A percentile compares a stretch with the other conserved stretches of the same genome.
Evolutionary conservation across 2,888 invertebrate genomes (phyloP).

Genomic region (Acanthoscelides obtectus): DNA sequence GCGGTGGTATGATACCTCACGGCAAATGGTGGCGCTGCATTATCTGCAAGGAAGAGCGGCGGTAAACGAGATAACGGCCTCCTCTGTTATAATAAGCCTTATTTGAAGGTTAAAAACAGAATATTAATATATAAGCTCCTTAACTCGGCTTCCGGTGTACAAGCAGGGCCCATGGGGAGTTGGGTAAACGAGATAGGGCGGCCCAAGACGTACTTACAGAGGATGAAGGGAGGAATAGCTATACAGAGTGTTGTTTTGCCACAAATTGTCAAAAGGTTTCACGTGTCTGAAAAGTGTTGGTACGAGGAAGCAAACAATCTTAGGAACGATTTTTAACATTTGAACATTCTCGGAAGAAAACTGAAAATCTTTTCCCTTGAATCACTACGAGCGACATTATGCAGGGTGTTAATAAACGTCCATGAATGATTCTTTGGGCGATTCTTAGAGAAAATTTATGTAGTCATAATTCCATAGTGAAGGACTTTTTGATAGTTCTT

Average conservation of each 20-base stretch:
- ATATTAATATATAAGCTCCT: slow-evolving; percentile 19
- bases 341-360: too few relatives aligned
- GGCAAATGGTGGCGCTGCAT: not conserved
- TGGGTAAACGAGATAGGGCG: not conserved
- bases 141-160: slow-evolving; percentile 13
- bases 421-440: too few relatives aligned
- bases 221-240: not conserved
- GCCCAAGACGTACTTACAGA: not conserved
- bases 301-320: too few relatives aligned
- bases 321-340: too few relatives aligned
- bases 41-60: not conserved
- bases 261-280: too few relatives aligned
- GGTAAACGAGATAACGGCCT: slow-evolving; percentile 8
- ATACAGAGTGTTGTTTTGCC: not conserved
- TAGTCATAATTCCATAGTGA: too few relatives aligned
- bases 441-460: too few relatives aligned
- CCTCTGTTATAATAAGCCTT: slow-evolving; percentile 8
- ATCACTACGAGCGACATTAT: too few relatives aligned
- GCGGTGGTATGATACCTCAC: not conserved
- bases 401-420: too few relatives aligned
- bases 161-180: not conserved
- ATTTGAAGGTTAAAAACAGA: slow-evolving; percentile 14
- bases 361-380: too few relatives aligned
- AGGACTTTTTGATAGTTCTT: too few relatives aligned
- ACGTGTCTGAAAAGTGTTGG: too few relatives aligned